phyloP scores from a whole-genome alignment of 92 coral and sea anemone species.

The Pocillopora grandis region DNA sequence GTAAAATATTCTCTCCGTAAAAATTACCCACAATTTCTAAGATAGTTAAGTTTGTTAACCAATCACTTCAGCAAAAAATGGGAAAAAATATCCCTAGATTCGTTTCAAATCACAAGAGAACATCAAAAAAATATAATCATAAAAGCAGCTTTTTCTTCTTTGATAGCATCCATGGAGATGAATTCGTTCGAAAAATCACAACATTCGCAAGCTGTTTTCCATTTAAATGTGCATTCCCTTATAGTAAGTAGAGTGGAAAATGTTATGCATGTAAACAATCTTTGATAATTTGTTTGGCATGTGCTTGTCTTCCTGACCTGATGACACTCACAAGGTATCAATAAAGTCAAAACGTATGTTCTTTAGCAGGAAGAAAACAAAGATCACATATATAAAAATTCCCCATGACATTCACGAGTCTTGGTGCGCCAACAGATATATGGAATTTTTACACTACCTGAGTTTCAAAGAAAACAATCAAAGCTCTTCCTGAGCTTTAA shows the following conservation, averaged over 20 bases:
- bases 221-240: conserved; percentile 16
- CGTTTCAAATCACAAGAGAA: background rate
- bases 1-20: conserved; percentile 7
- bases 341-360: conserved; percentile 15
- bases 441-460: conserved; percentile 15
- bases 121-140: background rate
- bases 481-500: background rate
- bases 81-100: background rate
- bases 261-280: conserved; percentile 61
- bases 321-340: background rate
- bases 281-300: conserved; percentile 32
- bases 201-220: conserved; percentile 20
- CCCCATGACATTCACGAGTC: background rate
- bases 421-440: background rate
- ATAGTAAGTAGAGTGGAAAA: conserved; percentile 20
- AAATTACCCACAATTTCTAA: background rate
- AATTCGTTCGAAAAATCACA: background rate
- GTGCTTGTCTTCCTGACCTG: conserved; percentile 15
- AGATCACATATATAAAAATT: background rate
- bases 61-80: background rate
- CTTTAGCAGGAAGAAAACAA: background rate
- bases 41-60: background rate
- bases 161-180: background rate
- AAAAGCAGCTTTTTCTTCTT: background rate
- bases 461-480: conserved; percentile 15